Evolutionary conservation across 2,113 vertebrate species (phyloP).

Genomic region (Hemicordylus capensis): DNA sequence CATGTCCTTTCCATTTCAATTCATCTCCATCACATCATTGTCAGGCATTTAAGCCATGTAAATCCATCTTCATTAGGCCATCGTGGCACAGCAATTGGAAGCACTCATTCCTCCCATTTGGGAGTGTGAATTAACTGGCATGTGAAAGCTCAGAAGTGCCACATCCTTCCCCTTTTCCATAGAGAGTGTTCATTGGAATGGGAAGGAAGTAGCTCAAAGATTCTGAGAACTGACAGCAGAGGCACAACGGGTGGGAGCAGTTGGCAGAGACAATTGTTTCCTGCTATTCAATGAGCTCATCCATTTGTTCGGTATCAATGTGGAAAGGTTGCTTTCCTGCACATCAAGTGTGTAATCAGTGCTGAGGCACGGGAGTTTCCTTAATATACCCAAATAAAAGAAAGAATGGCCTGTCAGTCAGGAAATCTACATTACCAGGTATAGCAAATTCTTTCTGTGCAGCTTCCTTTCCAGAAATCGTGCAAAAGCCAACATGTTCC

Average conservation of each 20-base stretch:
- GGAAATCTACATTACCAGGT: conserved; percentile 35
- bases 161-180: conserved; percentile 8
- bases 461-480: conserved; percentile 28
- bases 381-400: conserved; percentile 27
- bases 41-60: conserved; percentile 22
- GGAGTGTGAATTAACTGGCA: conserved; percentile 29
- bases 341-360: not conserved
- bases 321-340: not conserved
- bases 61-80: conserved; percentile 20
- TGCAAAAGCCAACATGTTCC: not conserved
- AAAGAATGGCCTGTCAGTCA: conserved; percentile 6
- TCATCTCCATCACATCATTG: not conserved
- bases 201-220: not conserved
- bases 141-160: conserved; percentile 1
- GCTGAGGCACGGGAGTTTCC: conserved; percentile 7
- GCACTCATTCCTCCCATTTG: not conserved
- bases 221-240: not conserved
- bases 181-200: conserved; percentile 16
- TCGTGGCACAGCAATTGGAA: not conserved
- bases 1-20: conserved; percentile 21
- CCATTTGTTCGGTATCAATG: not conserved
- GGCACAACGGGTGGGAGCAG: not conserved
- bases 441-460: conserved; percentile 32
- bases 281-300: not conserved
- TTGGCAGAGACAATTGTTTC: not conserved